phyloP scores from a whole-genome alignment of 2,888 invertebrate genomes.

The Amphipoea lucens region DNA sequence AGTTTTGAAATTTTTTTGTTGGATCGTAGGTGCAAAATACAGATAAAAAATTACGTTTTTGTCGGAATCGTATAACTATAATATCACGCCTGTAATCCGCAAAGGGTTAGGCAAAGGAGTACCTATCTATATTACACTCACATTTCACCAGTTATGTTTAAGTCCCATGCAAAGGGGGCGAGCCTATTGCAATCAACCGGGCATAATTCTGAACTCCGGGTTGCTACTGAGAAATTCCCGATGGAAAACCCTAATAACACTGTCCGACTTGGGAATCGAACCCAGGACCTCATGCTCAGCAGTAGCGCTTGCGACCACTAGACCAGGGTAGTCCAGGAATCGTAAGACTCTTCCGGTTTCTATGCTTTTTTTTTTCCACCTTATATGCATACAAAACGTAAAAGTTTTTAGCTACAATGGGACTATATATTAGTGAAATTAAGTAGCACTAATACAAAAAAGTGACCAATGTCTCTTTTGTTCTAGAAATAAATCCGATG shows the following conservation, averaged over 20 bases:
- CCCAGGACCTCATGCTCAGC: neutral
- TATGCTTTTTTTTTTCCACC: neutral
- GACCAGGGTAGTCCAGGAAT: neutral
- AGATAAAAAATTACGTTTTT: neutral
- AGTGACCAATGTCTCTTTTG: constrained; percentile 76
- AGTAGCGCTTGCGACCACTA: neutral
- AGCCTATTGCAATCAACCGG: neutral
- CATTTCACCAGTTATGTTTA: neutral
- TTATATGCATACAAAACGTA: constrained; percentile 5
- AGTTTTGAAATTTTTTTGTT: neutral
- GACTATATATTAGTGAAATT: constrained; percentile 31
- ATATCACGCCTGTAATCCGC: neutral
- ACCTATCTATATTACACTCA: neutral
- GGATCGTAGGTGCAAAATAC: too few relatives aligned
- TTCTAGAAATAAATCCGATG: constrained; percentile 83
- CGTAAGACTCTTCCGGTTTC: neutral
- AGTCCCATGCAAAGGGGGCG: too few relatives aligned
- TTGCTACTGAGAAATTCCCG: neutral
- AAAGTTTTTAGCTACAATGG: constrained; percentile 23
- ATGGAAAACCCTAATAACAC: neutral
- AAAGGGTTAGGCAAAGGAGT: neutral
- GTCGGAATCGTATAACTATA: neutral
- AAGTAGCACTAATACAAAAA: constrained; percentile 48
- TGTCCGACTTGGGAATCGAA: neutral
- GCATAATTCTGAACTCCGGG: neutral